Evolutionary conservation across 2,797 vertebrate species (phyloP).

Genomic region (Limnodromus scolopaceus): DNA sequence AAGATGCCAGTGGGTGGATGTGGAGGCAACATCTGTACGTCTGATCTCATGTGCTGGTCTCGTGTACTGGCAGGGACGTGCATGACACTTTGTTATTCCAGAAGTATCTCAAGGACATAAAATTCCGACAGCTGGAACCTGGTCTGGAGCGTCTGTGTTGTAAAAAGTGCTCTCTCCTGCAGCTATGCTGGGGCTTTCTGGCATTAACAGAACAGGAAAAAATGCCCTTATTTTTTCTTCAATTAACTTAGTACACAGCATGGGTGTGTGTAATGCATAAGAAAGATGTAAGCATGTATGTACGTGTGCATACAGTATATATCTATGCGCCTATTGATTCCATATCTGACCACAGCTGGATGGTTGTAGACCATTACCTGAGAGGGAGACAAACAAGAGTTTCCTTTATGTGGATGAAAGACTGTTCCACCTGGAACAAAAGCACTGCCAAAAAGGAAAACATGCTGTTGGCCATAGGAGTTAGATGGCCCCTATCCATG

Average conservation of each 20-base stretch:
- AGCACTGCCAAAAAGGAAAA: conserved; percentile 49
- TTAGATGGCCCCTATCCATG: conserved; percentile 47
- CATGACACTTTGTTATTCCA: conserved; percentile 73
- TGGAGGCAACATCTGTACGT: conserved; percentile 67
- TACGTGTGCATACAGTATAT: too few relatives aligned
- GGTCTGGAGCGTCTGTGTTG: conserved; percentile 19
- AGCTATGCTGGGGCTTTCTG: conserved; percentile 34
- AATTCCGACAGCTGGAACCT: conserved; percentile 73
- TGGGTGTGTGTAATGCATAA: not conserved
- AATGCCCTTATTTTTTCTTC: not conserved
- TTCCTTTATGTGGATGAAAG: conserved; percentile 17
- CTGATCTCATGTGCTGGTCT: conserved; percentile 75
- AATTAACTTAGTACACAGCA: not conserved
- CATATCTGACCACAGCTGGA: not conserved
- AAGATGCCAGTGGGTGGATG: conserved; percentile 71
- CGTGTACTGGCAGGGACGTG: conserved; percentile 60
- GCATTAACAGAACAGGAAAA: not conserved
- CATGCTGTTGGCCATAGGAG: not conserved
- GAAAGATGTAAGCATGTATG: not conserved
- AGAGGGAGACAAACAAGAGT: conserved; percentile 10
- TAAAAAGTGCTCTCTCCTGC: conserved; percentile 42
- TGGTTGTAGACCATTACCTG: conserved; percentile 22
- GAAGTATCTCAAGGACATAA: conserved; percentile 68
- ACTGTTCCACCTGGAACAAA: conserved; percentile 65
- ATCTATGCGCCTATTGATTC: not conserved